Percentiles rank a stretch among this genome's conserved stretches.
Evolutionary conservation across 1,140 invertebrate genomes (phyloP).

Genomic region (Subanguina moxae): DNA sequence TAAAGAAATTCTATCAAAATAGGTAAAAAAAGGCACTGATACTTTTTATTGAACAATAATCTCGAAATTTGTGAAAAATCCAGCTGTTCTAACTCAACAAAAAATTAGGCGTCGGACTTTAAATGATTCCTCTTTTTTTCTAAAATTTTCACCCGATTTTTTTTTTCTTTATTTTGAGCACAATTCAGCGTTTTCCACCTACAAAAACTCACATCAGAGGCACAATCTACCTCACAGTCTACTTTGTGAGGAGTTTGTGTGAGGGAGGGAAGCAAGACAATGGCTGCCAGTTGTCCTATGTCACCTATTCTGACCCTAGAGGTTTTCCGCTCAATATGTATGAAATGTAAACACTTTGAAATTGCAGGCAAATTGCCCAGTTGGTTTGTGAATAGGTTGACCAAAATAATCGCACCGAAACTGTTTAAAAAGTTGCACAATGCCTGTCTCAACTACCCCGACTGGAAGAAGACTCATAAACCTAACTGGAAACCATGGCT

Average conservation of each 20-base stretch:
- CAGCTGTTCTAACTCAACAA: too few species aligned
- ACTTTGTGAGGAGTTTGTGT: slow-evolving; percentile 63
- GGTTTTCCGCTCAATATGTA: slow-evolving; percentile 63
- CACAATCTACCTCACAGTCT: slow-evolving; percentile 70
- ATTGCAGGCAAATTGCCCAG: slow-evolving; percentile 70
- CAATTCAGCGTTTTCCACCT: slow-evolving; percentile 70
- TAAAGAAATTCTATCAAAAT: too few species aligned
- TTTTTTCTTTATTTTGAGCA: too few species aligned
- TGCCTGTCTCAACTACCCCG: slow-evolving; percentile 72
- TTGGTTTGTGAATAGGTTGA: slow-evolving; percentile 83
- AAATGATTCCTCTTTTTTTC: too few species aligned
- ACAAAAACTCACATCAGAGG: slow-evolving; percentile 76
- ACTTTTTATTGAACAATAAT: too few species aligned
- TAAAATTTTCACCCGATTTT: too few species aligned
- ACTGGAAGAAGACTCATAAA: slow-evolving; percentile 74
- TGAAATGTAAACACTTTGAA: slow-evolving; percentile 2
- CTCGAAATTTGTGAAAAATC: too few species aligned
- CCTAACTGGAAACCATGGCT: slow-evolving; percentile 79
- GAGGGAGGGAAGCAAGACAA: slow-evolving; percentile 41
- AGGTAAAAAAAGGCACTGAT: too few species aligned
- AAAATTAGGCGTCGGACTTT: too few species aligned
- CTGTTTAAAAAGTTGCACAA: slow-evolving; percentile 75
- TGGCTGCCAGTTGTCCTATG: slow-evolving; percentile 75
- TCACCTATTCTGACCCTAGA: slow-evolving; percentile 80
- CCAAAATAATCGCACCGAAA: slow-evolving; percentile 78